These are phyloP conservation scores for Thripadectes ignobilis DNA, from an alignment of 2,797 vertebrate genomes.

Conservation along the genomic window DNA sequence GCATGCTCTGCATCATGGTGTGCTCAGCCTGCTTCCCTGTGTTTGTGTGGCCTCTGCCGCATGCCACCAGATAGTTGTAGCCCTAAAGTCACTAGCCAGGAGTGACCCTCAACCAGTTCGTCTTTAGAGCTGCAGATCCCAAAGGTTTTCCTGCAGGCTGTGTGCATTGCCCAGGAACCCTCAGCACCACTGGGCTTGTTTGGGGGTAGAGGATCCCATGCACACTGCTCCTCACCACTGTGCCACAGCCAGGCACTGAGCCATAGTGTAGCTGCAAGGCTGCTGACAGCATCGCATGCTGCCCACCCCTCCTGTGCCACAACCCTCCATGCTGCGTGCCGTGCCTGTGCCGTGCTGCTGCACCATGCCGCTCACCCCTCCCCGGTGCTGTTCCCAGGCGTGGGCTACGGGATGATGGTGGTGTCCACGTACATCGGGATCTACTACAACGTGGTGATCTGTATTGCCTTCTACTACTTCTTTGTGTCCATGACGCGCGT, in stretches of 20 bases:
- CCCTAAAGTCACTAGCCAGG: background rate
- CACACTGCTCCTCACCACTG: background rate
- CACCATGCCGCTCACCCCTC: conserved; percentile 26
- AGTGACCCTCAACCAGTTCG: background rate
- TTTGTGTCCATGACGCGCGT: conserved; percentile 94
- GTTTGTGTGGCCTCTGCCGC: background rate
- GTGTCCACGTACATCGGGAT: conserved; percentile 98
- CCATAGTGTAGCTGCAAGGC: background rate
- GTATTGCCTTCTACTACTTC: conserved; percentile 99
- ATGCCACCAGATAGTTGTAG: background rate
- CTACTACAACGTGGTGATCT: conserved; percentile 99
- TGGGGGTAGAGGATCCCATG: background rate
- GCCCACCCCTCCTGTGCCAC: fast-evolving
- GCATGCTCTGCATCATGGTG: fast-evolving
- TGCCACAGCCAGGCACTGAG: background rate
- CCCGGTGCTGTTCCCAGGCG: conserved; percentile 80
- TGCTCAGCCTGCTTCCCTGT: background rate
- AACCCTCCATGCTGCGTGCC: background rate
- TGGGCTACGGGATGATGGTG: conserved; percentile 99
- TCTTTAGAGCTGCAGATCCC: background rate
- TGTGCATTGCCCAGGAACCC: background rate
- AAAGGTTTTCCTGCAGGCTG: background rate
- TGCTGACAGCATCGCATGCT: background rate
- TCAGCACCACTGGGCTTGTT: background rate
- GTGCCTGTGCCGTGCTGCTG: background rate